Conservation (phyloP, 2,888 invertebrate species). For the Ornithoptera priamus region DNA sequence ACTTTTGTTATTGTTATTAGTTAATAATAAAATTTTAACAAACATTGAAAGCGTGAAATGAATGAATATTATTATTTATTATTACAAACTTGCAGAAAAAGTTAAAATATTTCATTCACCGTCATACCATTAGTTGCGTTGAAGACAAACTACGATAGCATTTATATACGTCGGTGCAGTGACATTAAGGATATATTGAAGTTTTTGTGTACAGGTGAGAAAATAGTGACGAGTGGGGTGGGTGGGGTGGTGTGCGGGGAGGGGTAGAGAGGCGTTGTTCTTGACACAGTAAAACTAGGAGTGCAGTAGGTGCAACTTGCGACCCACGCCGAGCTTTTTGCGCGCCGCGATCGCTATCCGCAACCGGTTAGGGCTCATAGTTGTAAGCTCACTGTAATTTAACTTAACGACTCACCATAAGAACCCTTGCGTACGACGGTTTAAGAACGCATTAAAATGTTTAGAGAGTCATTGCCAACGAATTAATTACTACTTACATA, state of each 20-base stretch:
- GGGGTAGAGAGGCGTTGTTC: conserved; percentile 76
- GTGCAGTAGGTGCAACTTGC: conserved; percentile 74
- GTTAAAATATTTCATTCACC: background rate
- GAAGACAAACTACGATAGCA: background rate
- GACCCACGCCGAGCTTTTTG: conserved; percentile 76
- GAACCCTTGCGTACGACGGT: conserved; percentile 8
- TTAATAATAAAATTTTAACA: no score
- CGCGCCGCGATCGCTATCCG: conserved; percentile 54
- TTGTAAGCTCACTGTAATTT: conserved; percentile 26
- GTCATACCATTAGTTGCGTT: background rate
- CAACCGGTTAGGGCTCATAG: conserved; percentile 47
- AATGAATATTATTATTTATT: no score
- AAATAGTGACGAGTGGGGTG: conserved; percentile 41
- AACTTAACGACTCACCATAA: conserved; percentile 18
- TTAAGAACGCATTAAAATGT: conserved; percentile 9
- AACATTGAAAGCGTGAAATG: no score
- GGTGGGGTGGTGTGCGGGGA: conserved; percentile 41
- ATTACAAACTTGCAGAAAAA: background rate
- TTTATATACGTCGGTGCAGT: background rate
- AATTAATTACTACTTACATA: conserved; percentile 3
- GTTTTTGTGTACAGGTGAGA: conserved; percentile 42
- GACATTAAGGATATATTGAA: conserved; percentile 26
- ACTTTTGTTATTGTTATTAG: no score
- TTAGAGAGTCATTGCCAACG: conserved; percentile 12
- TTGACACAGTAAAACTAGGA: conserved; percentile 80